Percentiles rank a stretch among this genome's conserved stretches.
phyloP scores from a whole-genome alignment of 2,888 invertebrate genomes.

The Zeuzera pyrina region DNA sequence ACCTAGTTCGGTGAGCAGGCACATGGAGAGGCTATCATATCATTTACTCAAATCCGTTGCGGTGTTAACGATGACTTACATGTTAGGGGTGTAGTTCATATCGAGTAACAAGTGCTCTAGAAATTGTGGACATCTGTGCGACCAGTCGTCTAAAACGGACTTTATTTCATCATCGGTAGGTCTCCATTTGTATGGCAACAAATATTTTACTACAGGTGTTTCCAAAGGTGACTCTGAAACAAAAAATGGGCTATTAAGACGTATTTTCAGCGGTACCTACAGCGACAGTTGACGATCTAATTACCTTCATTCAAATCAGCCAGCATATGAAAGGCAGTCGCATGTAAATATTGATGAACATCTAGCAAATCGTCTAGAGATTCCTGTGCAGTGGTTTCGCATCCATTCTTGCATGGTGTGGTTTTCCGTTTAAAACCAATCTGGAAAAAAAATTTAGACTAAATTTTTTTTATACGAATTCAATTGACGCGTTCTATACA shows the following conservation, averaged over 20 bases:
- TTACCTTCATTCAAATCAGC: constrained; percentile 36
- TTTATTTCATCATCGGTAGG: constrained; percentile 32
- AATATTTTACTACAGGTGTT: constrained; percentile 25
- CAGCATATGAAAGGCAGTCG: constrained; percentile 29
- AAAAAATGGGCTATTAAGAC: too few species aligned
- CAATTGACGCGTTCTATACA: too few species aligned
- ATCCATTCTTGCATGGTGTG: constrained; percentile 26
- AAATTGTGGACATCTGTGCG: constrained; percentile 31
- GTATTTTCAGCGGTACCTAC: too few species aligned
- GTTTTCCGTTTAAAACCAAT: constrained; percentile 32
- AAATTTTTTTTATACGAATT: too few species aligned
- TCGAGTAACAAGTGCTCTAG: constrained; percentile 36
- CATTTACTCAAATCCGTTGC: too few species aligned
- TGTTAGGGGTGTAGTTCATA: constrained; percentile 47
- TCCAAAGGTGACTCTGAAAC: too few species aligned
- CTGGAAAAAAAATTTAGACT: too few species aligned
- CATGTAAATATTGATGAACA: constrained; percentile 32
- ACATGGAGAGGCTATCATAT: too few species aligned
- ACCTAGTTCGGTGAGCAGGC: too few species aligned
- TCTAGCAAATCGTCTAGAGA: constrained; percentile 25
- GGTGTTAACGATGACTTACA: too few species aligned
- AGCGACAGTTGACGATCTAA: too few species aligned
- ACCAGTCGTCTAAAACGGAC: constrained; percentile 42
- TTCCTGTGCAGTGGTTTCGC: constrained; percentile 25
- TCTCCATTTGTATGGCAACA: constrained; percentile 41